Evolutionary conservation across 2,797 vertebrate species (phyloP), one percentile per base, ranked within the genome.

Genomic region (Acomys russatus): DNA sequence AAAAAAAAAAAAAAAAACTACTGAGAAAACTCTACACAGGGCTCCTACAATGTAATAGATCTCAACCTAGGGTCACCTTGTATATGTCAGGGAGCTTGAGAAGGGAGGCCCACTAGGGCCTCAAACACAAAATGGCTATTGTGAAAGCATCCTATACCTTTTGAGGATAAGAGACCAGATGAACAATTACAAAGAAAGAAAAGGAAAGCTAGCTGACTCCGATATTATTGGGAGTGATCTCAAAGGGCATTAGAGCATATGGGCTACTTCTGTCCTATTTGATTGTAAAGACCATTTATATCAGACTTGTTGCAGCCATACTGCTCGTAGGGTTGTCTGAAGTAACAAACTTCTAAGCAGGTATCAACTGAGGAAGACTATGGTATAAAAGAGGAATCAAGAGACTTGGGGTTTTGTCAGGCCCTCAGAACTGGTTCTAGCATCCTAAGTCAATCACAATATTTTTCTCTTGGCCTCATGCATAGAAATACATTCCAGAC

Each of bases 111-210:
- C 33, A 23, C 12, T 5, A 44, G 28, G 11, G 7, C n/a, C 73
- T 91, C 63, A 73, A 86, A 95, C 9, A 63, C 6, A 89, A 73
- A 23, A 9, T 25, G 12, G 14, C 30, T 73, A 30, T 35, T 89
- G 51, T 35, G 64, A 79, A 90, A 94, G 83, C 9, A 89, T 1
- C 22, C 59, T 68, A 35, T 44, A 70, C 33, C 35, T 61, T 35
- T 8, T 0, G 9, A 92, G 28, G 77, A 38, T 9, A 74, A 1
- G 68, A n/a, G 22, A 64, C 2, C 8, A 76, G 25, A 85, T 6
- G 7, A 90, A 15, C 83, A 94, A 59, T n/a, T 20, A 17, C 38
- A 85, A 92, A 93, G n/a, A 61, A 94, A 77, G 30, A 49, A 90
- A 33, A 10, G 12, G 63, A 61, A 3, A 59, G 71, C 22, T 64